Evolutionary conservation across 2,888 invertebrate species (phyloP).

Genomic region (Cheilosia scutellata): DNA sequence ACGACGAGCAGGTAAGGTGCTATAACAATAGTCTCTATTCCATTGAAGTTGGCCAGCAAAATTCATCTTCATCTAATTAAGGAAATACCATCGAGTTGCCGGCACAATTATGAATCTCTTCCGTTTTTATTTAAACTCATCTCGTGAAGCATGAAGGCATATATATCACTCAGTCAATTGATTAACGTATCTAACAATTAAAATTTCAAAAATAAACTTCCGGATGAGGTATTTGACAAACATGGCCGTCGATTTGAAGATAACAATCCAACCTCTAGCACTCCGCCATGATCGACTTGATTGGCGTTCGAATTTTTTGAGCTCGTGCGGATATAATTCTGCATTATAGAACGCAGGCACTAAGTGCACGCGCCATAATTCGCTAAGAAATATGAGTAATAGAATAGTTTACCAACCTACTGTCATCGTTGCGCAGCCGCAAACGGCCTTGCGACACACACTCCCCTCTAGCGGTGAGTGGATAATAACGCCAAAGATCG

Average conservation of each 20-base stretch:
- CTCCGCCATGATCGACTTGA: neutral
- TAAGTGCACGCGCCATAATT: slow-evolving; percentile 24
- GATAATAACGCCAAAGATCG: slow-evolving; percentile 16
- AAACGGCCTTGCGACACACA: slow-evolving; percentile 61
- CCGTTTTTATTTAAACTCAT: slow-evolving; percentile 31
- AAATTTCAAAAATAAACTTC: slow-evolving; percentile 25
- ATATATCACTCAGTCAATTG: slow-evolving; percentile 51
- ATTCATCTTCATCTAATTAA: slow-evolving; percentile 8
- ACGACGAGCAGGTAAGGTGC: slow-evolving; percentile 5
- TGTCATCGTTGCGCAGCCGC: slow-evolving; percentile 29
- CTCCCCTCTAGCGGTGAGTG: slow-evolving; percentile 17
- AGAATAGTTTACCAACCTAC: slow-evolving; percentile 17
- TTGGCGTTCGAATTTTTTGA: slow-evolving; percentile 20
- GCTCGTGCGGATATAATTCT: slow-evolving; percentile 8
- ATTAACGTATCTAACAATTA: slow-evolving; percentile 47
- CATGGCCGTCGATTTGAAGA: neutral
- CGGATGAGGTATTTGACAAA: slow-evolving; percentile 20
- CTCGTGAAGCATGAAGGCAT: slow-evolving; percentile 19
- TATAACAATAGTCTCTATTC: slow-evolving; percentile 29
- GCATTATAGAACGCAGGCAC: slow-evolving; percentile 1
- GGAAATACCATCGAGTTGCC: slow-evolving; percentile 29
- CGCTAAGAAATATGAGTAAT: slow-evolving; percentile 41
- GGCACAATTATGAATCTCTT: slow-evolving; percentile 56
- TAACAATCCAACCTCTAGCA: neutral
- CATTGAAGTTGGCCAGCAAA: slow-evolving; percentile 21